A percentile compares a stretch with the other conserved stretches of the same genome.
These are phyloP conservation scores for Coptodon rendalli DNA, from an alignment of 2,113 vertebrate species.

Conservation along the genomic window DNA sequence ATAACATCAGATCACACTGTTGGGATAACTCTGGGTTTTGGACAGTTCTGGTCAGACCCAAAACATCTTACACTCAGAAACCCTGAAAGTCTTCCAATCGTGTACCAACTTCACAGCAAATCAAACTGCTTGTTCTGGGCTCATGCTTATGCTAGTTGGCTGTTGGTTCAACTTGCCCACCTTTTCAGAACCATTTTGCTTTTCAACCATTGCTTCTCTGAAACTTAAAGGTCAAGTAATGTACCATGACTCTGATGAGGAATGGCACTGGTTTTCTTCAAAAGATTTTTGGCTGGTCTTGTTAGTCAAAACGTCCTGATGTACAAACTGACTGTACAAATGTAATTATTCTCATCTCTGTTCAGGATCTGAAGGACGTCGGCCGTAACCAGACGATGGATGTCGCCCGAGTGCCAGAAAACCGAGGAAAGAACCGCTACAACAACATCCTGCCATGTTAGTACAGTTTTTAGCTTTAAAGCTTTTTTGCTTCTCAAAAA, in stretches of 20 bases:
- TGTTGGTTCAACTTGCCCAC: background rate
- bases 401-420: conserved; percentile 87
- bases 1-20: background rate
- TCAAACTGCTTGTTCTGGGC: background rate
- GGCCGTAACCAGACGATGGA: conserved; percentile 89
- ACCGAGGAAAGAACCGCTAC: conserved; percentile 96
- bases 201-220: background rate
- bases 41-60: background rate
- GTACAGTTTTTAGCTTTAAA: conserved; percentile 36
- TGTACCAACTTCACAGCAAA: background rate
- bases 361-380: conserved; percentile 90
- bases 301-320: background rate
- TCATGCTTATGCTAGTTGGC: background rate
- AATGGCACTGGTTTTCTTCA: background rate
- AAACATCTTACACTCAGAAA: background rate
- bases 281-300: background rate
- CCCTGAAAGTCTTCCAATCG: background rate
- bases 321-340: background rate
- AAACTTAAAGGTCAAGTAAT: background rate
- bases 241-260: background rate
- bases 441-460: conserved; percentile 98
- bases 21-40: background rate
- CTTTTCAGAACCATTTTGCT: background rate
- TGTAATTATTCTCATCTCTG: background rate
- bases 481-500: background rate